These are phyloP conservation scores for Patiria miniata DNA, from an alignment of 35 echinoderm and acorn worm genomes.

Conservation along the genomic window DNA sequence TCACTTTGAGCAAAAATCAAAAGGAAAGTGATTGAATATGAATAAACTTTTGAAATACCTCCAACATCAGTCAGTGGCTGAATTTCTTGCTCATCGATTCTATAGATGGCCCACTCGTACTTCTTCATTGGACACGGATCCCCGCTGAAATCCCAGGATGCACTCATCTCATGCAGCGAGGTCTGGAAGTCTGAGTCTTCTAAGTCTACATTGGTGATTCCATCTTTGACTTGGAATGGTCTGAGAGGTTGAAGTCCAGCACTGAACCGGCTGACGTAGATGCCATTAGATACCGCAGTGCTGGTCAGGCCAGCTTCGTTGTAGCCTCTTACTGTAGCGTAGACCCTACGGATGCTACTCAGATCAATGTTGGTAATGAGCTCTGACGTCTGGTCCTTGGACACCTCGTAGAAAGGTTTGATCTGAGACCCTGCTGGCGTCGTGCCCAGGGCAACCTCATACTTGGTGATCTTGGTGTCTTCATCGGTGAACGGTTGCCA, in stretches of 20 bases:
- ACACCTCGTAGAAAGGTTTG: neutral
- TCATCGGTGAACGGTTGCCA: constrained; percentile 48
- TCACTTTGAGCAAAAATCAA: no score
- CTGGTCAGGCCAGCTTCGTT: constrained; percentile 40
- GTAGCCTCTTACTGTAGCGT: constrained; percentile 35
- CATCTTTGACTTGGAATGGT: constrained; percentile 29
- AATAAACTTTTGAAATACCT: neutral
- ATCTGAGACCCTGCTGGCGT: neutral
- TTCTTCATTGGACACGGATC: constrained; percentile 58
- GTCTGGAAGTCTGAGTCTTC: constrained; percentile 44
- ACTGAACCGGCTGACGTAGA: constrained; percentile 39
- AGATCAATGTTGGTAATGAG: neutral
- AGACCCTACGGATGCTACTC: neutral
- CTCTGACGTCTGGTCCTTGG: neutral
- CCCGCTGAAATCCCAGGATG: constrained; percentile 54
- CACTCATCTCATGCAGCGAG: constrained; percentile 20
- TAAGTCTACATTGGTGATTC: neutral
- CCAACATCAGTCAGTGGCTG: constrained; percentile 36
- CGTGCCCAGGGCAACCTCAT: constrained; percentile 3
- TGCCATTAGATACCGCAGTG: constrained; percentile 40
- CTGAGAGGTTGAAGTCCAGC: constrained; percentile 31
- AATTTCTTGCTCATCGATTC: constrained; percentile 39
- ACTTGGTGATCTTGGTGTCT: constrained; percentile 15
- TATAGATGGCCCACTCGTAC: constrained; percentile 61
- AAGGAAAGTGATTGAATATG: no score